Evolutionary conservation across 2,113 vertebrate species (phyloP), one percentile per base, ranked within the genome.

Genomic region (Apistogramma diplotaenia): DNA sequence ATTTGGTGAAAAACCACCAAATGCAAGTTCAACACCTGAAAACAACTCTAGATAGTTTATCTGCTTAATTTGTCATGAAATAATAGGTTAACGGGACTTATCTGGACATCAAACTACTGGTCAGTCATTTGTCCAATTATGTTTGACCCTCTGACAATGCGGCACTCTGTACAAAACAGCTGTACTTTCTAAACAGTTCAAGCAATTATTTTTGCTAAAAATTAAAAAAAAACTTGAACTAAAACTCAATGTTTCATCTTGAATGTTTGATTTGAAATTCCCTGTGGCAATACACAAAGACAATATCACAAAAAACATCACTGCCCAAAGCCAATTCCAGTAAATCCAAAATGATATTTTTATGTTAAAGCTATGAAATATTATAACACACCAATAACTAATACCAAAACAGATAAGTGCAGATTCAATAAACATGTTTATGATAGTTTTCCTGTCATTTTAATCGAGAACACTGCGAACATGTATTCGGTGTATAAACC

Each of bases 181-280:
- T 46, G 43, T 25, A 27, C 25, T 65, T 46, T 15, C 35, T 25
- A 46, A 67, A 16, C 0, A 67, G 5, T 67, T 67, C 23, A 67
- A 19, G 27, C 23, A 49, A 4, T 49, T 49, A 9, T 49, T 70
- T 49, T 43, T n/a, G n/a, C n/a, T n/a, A n/a, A n/a, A n/a, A n/a
- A 27, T 49, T 15, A 70, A 49, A 29, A 70, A 49, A 67, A 15
- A 9, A 9, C 40, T 49, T 49, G 40, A 49, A 49, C 29, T 29
- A 67, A 19, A 67, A 43, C 16, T 18, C 12, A 70, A 49, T 46
- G 62, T 5, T 5, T 49, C 23, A 46, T 4, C 16, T n/a, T 19
- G 3, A 70, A 3, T 25, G 19, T 29, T 49, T 29, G 9, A 67
- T 23, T 54, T 54, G 0, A 3, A 4, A 0, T 8, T 18, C 1